Evolutionary conservation across 2,797 vertebrate genomes (phyloP), one percentile per base, ranked within the genome.

Genomic region (Darevskia mixta): DNA sequence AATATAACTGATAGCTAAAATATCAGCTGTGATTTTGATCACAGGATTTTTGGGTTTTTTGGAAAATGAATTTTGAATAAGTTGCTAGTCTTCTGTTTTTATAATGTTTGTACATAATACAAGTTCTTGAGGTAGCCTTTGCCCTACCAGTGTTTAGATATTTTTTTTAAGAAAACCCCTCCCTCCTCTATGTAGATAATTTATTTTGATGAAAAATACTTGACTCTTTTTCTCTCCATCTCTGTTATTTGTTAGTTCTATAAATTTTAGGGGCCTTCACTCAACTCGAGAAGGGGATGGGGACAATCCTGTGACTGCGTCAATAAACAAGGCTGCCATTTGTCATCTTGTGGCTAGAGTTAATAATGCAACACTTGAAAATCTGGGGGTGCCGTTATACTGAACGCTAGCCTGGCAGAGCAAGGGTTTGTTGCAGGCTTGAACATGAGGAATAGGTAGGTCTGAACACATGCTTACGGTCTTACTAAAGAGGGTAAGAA

Each of bases 91-190:
- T 96, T 96, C 95, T 96, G 96, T 98, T 98, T 97, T 98, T 97
- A 97, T 97, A 98, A 97, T 97, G 90, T 98, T 96, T 98, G 97
- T 98, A 98, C 97, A 98, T 97, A 98, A 94, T 96, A 97, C 93
- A 97, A 95, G 93, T 96, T 96, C 95, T 97, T 97, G 96, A 97
- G 97, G 96, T 97, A 96, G 97, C 96, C 96, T 96, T 96, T 96
- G 93, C 96, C 96, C 97, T 97, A 97, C 97, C 96, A 90, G 95
- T 93, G 82, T 93, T 96, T 97, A 95, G 95, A 92, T 92, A 69
- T 82, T 95, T 72, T 49, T 72, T 55, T 72, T 18, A 95, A 97
- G 95, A 92, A 55, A 55, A 84, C 82, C 61, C 61, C 61, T 23
- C 45, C 45, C 35, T 92, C 91, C 88, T 95, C 89, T 91, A 90